Evolutionary conservation across 2,113 vertebrate genomes (phyloP), one percentile per base, ranked within the genome.

Genomic region (Pheucticus melanocephalus): DNA sequence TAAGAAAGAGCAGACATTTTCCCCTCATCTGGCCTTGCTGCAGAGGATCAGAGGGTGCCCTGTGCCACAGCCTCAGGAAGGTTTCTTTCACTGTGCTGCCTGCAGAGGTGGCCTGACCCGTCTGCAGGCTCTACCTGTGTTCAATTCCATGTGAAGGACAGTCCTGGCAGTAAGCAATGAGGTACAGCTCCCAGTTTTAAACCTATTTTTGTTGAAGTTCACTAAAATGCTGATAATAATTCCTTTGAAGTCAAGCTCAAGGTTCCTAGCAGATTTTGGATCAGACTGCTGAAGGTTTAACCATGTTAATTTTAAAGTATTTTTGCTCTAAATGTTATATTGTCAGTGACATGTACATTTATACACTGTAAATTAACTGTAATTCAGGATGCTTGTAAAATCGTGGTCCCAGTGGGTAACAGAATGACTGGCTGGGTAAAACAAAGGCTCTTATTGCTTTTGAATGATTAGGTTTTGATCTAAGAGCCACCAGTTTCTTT

Each of bases 391-490:
- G 66, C 40, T 79, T 42, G 68, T 68, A 23, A 53, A 84, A 86
- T 70, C 10, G 11, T 65, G 56, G 33, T 37, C 53, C 69, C 59
- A 42, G 47, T 57, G 68, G 72, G 75, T 72, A 81, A 33, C 37
- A 83, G 81, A 94, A 65, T 37, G 54, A 85, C 44, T 88, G 47
- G 53, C 86, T 86, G 78, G 68, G 80, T 92, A 48, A 94, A 96
- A 82, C 82, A 92, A 94, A 95, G 79, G 51, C 68, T 73, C 47
- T 95, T 93, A 79, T 6, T 91, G 92, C 86, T 82, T 80, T 78
- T 22, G 78, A 57, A 60, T 82, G 61, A 85, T 92, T 80, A 96
- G 42, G 65, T 95, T 96, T 95, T 97, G 92, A 91, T 95, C 88
- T 94, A 94, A 95, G 85, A 95, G 80, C 59, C 80, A 78, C 70